Percentiles rank a stretch among this genome's conserved stretches.
Evolutionary conservation across 2,113 vertebrate species (phyloP).

Genomic region (Carassius gibelio): DNA sequence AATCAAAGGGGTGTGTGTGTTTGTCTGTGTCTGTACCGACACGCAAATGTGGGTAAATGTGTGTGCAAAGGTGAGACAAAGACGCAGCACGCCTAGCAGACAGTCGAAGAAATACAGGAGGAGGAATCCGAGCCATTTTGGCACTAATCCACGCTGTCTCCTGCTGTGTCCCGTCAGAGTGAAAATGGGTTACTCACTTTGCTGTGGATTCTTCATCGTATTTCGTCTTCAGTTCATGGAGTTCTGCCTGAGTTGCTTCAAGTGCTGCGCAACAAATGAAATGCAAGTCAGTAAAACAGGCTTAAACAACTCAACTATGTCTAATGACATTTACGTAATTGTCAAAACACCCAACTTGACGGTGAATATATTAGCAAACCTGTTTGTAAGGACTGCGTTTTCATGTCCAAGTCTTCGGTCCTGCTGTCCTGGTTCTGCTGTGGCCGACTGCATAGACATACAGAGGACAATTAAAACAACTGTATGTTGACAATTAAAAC

Average conservation of each 20-base stretch:
- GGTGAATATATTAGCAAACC: slow-evolving; percentile 66
- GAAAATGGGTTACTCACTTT: slow-evolving; percentile 78
- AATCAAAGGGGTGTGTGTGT: slow-evolving; percentile 38
- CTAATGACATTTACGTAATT: background rate
- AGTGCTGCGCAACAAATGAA: slow-evolving; percentile 76
- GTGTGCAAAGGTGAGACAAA: slow-evolving; percentile 37
- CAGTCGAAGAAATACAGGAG: background rate
- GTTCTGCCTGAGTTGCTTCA: slow-evolving; percentile 86
- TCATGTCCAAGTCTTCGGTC: slow-evolving; percentile 81
- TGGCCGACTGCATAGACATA: slow-evolving; percentile 73
- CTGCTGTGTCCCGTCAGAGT: background rate
- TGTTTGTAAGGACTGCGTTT: slow-evolving; percentile 83
- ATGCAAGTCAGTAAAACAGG: background rate
- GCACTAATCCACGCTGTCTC: slow-evolving; percentile 22
- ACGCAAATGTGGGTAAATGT: slow-evolving; percentile 1
- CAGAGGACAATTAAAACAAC: background rate
- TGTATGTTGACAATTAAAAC: background rate
- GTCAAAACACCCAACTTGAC: background rate
- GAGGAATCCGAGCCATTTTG: background rate
- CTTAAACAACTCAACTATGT: background rate
- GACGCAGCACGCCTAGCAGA: background rate
- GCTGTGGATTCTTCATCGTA: slow-evolving; percentile 86
- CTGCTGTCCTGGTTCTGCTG: slow-evolving; percentile 81
- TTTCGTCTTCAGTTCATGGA: slow-evolving; percentile 88
- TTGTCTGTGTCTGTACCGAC: slow-evolving; percentile 28